These are phyloP conservation scores for Rhagonycha lutea DNA, from an alignment of 2,888 invertebrate genomes.

Conservation along the genomic window DNA sequence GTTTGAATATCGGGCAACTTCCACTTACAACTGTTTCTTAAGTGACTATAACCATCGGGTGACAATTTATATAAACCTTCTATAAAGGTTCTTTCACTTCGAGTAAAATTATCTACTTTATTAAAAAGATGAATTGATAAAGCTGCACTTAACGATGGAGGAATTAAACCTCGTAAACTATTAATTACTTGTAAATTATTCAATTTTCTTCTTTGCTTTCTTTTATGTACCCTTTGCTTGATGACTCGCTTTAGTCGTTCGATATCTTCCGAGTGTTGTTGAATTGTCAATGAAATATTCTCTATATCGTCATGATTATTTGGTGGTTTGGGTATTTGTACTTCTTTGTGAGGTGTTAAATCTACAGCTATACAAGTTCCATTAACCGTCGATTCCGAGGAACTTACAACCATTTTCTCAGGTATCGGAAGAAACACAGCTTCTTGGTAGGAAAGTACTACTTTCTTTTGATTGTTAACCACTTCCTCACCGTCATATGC, in stretches of 20 bases:
- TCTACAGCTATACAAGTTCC: background rate
- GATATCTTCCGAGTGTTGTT: constrained; percentile 48
- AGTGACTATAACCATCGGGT: constrained; percentile 45
- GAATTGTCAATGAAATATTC: constrained; percentile 17
- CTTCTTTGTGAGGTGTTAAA: background rate
- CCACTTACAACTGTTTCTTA: constrained; percentile 49
- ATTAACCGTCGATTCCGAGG: background rate
- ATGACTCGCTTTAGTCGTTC: constrained; percentile 46
- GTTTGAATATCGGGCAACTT: constrained; percentile 43
- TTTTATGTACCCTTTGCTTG: constrained; percentile 32
- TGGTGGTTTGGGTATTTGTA: background rate
- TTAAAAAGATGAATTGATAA: constrained; percentile 44
- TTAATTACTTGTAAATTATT: constrained; percentile 38
- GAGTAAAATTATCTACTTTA: constrained; percentile 40
- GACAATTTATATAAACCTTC: constrained; percentile 46
- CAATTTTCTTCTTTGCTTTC: constrained; percentile 19
- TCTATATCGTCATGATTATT: background rate
- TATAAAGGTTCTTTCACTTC: constrained; percentile 47
- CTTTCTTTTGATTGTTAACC: background rate
- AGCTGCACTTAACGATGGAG: constrained; percentile 44
- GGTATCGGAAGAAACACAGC: background rate
- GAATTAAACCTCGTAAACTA: constrained; percentile 42
- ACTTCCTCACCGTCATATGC: background rate
- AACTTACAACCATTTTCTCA: background rate
- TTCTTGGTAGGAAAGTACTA: background rate